A percentile compares a stretch with the other conserved stretches of the same genome.
Conservation (phyloP, 1,140 invertebrate genomes). For the Drosophila ercepeae region DNA sequence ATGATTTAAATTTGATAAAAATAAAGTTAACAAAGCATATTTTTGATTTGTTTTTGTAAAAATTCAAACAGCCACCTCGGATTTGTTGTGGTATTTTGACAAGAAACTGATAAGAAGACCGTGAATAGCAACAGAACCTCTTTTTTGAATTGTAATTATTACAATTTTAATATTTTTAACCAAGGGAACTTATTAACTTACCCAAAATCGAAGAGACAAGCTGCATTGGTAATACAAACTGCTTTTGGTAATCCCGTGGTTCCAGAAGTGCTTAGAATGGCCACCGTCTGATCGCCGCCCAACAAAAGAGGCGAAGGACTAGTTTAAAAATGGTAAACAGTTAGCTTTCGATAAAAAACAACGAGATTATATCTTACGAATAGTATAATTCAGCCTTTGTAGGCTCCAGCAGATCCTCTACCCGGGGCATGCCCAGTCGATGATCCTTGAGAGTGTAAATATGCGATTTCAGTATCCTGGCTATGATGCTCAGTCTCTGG, state of each 20-base stretch:
- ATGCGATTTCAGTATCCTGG: constrained; percentile 64
- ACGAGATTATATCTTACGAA: constrained; percentile 48
- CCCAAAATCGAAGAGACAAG: constrained; percentile 78
- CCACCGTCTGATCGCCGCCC: constrained; percentile 74
- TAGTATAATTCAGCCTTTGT: constrained; percentile 68
- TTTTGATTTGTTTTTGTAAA: no score
- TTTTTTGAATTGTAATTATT: no score
- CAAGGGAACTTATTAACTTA: constrained; percentile 37
- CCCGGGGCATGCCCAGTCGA: constrained; percentile 55
- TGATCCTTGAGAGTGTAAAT: constrained; percentile 75
- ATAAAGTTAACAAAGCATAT: no score
- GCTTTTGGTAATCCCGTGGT: constrained; percentile 92
- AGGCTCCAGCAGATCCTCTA: constrained; percentile 74
- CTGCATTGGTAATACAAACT: constrained; percentile 88
- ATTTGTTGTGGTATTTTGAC: not conserved
- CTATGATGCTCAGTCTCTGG: constrained; percentile 51
- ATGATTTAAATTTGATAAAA: no score
- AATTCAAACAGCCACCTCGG: not conserved
- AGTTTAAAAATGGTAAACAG: not conserved
- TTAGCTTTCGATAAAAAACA: not conserved
- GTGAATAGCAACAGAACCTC: not conserved
- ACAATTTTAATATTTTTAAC: no score
- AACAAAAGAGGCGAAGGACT: constrained; percentile 66
- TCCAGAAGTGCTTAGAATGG: constrained; percentile 87
- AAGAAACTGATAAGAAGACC: not conserved